Percentiles rank a stretch among this genome's conserved stretches.
Conservation (phyloP, 2,888 invertebrate genomes). For the Nezara viridula region DNA sequence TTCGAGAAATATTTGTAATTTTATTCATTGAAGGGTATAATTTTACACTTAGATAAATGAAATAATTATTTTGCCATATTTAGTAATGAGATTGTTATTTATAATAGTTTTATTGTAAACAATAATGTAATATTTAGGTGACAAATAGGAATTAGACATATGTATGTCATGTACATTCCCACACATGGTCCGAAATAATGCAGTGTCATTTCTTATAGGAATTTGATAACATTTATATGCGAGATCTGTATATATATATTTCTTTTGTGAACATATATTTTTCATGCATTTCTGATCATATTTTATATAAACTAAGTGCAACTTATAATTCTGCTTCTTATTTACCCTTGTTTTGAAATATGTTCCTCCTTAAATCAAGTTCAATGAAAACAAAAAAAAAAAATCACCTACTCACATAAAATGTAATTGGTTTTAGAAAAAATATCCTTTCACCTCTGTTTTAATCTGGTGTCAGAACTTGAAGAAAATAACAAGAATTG, state of each 20-base stretch:
- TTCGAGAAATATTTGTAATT: conserved; percentile 20
- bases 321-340: background rate
- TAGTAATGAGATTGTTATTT: conserved; percentile 42
- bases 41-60: background rate
- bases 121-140: conserved; percentile 14
- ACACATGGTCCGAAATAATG: conserved; percentile 37
- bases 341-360: background rate
- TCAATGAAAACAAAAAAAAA: too few relatives aligned
- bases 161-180: conserved; percentile 53
- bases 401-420: too few relatives aligned
- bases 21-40: conserved; percentile 34
- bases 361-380: background rate
- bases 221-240: conserved; percentile 51
- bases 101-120: conserved; percentile 41
- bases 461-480: too few relatives aligned
- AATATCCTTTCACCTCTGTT: too few relatives aligned
- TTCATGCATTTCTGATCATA: conserved; percentile 57
- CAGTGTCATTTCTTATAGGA: conserved; percentile 42
- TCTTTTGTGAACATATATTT: conserved; percentile 56
- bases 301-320: conserved; percentile 54
- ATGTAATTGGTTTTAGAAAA: too few relatives aligned
- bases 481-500: too few relatives aligned
- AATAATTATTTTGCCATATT: conserved; percentile 49
- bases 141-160: conserved; percentile 13
- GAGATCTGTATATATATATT: conserved; percentile 54